phyloP scores from a whole-genome alignment of 2,888 invertebrate genomes.

The Biston betularia region DNA sequence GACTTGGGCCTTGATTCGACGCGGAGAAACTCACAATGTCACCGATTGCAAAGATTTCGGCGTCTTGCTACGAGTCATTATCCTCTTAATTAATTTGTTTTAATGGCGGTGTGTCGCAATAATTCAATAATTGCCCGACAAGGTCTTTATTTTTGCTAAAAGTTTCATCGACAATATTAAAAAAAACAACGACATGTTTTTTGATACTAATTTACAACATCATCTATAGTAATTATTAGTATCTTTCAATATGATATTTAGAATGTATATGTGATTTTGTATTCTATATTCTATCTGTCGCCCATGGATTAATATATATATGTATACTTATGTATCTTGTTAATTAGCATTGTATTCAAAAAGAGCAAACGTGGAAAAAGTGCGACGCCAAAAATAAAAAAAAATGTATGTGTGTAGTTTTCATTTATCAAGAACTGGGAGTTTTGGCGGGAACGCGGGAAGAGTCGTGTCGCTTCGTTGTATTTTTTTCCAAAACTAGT shows the following conservation, averaged over 20 bases:
- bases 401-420: no score
- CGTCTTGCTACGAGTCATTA: slow-evolving; percentile 15
- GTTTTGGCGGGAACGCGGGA: no score
- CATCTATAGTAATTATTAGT: no score
- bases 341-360: no score
- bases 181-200: no score
- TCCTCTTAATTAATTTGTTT: slow-evolving; percentile 32
- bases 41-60: slow-evolving; percentile 21
- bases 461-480: no score
- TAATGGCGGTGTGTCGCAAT: slow-evolving; percentile 5
- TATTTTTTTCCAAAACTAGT: no score
- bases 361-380: no score
- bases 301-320: neutral
- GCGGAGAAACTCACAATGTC: slow-evolving; percentile 29
- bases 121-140: slow-evolving; percentile 3
- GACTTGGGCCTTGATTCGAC: slow-evolving; percentile 14
- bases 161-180: neutral
- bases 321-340: no score
- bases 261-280: neutral
- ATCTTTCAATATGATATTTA: neutral
- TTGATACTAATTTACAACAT: neutral
- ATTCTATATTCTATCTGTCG: neutral
- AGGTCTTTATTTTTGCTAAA: slow-evolving; percentile 5
- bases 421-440: no score
- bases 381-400: no score